These are phyloP conservation scores for Drosophila lacicola DNA, from an alignment of 2,888 invertebrate genomes.

Conservation along the genomic window DNA sequence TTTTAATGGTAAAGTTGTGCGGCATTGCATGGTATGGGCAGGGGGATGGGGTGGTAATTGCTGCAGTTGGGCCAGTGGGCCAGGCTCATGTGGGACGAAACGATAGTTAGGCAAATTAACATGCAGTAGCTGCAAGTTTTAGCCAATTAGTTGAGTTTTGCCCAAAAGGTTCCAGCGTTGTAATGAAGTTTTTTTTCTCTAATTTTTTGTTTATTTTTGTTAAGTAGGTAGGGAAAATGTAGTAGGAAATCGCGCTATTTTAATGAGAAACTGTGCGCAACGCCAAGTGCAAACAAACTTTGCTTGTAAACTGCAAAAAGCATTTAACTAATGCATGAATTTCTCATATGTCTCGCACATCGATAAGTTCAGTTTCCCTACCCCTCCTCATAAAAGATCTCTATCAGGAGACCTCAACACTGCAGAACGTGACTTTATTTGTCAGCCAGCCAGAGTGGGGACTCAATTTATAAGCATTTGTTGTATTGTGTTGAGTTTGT, in stretches of 20 bases:
- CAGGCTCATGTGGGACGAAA: conserved; percentile 43
- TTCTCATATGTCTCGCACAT: conserved; percentile 17
- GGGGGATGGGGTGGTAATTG: not conserved
- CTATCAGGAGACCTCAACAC: conserved; percentile 32
- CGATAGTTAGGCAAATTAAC: conserved; percentile 69
- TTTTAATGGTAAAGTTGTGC: conserved; percentile 50
- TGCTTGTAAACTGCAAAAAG: not conserved
- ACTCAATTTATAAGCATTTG: conserved; percentile 52
- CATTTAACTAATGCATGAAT: conserved; percentile 23
- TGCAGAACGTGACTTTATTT: conserved; percentile 66
- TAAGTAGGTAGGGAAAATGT: not conserved
- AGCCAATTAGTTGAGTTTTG: conserved; percentile 55
- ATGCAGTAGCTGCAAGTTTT: conserved; percentile 71
- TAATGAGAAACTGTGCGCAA: conserved; percentile 36
- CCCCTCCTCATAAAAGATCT: conserved; percentile 22
- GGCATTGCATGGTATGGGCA: not conserved
- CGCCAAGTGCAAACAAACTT: conserved; percentile 25
- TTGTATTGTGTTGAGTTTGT: not conserved
- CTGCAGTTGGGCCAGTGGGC: conserved; percentile 9
- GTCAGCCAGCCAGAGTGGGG: conserved; percentile 36
- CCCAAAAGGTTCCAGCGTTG: conserved; percentile 32
- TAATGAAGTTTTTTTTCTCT: conserved; percentile 34
- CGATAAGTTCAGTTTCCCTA: conserved; percentile 11
- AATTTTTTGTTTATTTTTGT: not conserved
- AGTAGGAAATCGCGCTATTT: conserved; percentile 23